Percentiles rank a stretch among this genome's conserved stretches.
Evolutionary conservation across 2,888 invertebrate species (phyloP).

Genomic region (Augiades crinisus): DNA sequence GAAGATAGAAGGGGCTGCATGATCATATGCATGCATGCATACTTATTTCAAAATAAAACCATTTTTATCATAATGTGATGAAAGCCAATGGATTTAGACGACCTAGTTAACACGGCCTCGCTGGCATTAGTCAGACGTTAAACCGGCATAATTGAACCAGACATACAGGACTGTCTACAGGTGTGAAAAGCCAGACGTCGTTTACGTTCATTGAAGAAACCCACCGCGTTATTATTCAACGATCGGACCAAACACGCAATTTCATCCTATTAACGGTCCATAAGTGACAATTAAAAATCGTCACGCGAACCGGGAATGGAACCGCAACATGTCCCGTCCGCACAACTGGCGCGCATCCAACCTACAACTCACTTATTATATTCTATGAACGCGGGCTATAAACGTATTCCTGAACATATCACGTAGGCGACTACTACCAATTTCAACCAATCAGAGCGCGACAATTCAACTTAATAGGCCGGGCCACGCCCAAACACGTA

Average conservation of each 20-base stretch:
- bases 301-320: constrained; percentile 62
- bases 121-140: too few relatives aligned
- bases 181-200: constrained; percentile 18
- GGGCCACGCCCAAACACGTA: constrained; percentile 81
- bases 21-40: too few relatives aligned
- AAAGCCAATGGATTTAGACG: too few relatives aligned
- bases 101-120: too few relatives aligned
- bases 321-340: constrained; percentile 62
- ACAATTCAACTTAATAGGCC: constrained; percentile 79
- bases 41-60: too few relatives aligned
- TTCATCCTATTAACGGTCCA: constrained; percentile 59
- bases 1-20: too few relatives aligned
- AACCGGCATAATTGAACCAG: background rate
- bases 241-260: constrained; percentile 43
- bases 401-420: constrained; percentile 81
- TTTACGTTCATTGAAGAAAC: constrained; percentile 20
- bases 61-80: too few relatives aligned
- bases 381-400: constrained; percentile 78
- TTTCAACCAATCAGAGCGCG: constrained; percentile 80
- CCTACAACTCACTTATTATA: constrained; percentile 78
- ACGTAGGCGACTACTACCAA: constrained; percentile 79
- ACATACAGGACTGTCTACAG: constrained; percentile 15
- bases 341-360: constrained; percentile 69
- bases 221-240: constrained; percentile 43
- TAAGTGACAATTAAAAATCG: constrained; percentile 68